Evolutionary conservation across 2,888 invertebrate genomes (phyloP), one percentile per base, ranked within the genome.

Genomic region (Itoplectis maculator): DNA sequence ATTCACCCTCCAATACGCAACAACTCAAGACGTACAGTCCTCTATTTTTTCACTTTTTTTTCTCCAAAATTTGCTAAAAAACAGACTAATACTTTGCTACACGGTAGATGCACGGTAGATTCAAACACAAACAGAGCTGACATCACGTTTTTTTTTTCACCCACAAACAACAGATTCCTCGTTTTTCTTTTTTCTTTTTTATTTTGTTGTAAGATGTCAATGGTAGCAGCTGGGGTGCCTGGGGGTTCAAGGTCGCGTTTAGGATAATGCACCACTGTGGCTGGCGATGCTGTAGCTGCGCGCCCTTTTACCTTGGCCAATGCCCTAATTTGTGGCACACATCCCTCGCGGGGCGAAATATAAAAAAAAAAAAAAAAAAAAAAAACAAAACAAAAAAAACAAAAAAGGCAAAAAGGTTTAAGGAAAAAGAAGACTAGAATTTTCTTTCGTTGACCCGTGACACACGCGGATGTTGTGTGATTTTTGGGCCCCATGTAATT

Each of bases 191-290:
- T 56, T 29, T 29, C 35, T 35, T 51, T 51, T 51, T 18, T 5
- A 1, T 66, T 68, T 23, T 86, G 77, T 88, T 88, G 79, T 89
- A 89, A 80, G 86, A 84, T 86, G 84, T 87, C 80, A 84, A 86
- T 86, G 86, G 84, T 86, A 88, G 86, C 86, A 88, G 88, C 88
- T 90, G 88, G 88, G 89, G 87, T 85, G 89, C 86, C 89, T 87
- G 85, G 87, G 88, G 90, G 87, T 85, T 87, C 63, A 88, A 86
- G 90, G 90, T 90, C 89, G 89, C 90, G 90, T 90, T 91, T 90
- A 91, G 91, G 88, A 90, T 91, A 90, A 90, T 91, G 91, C 91
- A 91, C 89, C 91, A 90, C 90, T 90, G 90, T 90, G 90, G 89
- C 90, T 91, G 90, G 86, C 89, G 87, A 91, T 87, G 91, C 87